A percentile compares a stretch with the other conserved stretches of the same genome.
Evolutionary conservation across 2,888 invertebrate species (phyloP).

Genomic region (Idaea biselata): DNA sequence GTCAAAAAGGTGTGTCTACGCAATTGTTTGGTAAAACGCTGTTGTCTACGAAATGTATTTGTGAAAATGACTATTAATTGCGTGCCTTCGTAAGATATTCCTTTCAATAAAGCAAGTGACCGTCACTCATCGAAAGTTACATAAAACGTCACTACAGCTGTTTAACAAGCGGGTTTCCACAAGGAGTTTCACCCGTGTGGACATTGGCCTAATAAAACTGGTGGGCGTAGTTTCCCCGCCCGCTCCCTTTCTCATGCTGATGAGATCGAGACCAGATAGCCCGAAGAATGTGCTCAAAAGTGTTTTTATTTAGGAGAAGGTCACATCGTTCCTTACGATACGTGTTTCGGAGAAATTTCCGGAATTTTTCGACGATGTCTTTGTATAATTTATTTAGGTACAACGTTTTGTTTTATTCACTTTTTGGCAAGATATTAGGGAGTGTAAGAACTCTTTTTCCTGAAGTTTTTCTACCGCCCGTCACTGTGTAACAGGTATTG

Average conservation of each 20-base stretch:
- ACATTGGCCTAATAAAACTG: constrained; percentile 62
- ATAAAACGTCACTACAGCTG: neutral
- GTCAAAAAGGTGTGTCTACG: too few species aligned
- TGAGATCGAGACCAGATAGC: constrained; percentile 41
- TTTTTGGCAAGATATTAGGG: neutral
- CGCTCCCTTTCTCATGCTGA: constrained; percentile 66
- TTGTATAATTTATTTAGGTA: neutral
- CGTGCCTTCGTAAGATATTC: too few species aligned
- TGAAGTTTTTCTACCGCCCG: too few species aligned
- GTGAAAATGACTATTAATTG: too few species aligned
- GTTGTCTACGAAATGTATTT: too few species aligned
- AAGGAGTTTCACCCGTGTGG: constrained; percentile 31
- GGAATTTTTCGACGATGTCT: neutral
- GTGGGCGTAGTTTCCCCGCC: constrained; percentile 52
- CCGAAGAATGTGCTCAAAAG: constrained; percentile 19
- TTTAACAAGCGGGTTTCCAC: constrained; percentile 5
- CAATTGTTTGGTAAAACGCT: too few species aligned
- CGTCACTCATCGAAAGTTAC: neutral
- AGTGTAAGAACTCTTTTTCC: neutral
- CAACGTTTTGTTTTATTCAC: neutral
- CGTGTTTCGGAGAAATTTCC: neutral
- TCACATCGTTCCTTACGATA: neutral
- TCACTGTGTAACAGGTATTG: too few species aligned
- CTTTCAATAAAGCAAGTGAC: neutral
- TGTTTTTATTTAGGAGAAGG: constrained; percentile 8